phyloP scores from a whole-genome alignment of 2,888 invertebrate genomes.

The Campoletis raptor region DNA sequence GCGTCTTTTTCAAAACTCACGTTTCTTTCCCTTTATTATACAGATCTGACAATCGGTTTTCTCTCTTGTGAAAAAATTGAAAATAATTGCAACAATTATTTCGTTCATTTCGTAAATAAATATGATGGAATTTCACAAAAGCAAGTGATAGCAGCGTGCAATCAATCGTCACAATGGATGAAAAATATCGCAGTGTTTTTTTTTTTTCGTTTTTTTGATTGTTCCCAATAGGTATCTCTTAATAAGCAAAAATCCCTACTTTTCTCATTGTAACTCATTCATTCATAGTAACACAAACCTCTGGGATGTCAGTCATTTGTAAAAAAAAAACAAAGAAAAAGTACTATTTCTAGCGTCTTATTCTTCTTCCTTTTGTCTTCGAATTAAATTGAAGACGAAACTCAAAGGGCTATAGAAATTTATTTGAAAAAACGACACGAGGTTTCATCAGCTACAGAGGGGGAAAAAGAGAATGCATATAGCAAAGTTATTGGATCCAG shows the following conservation, averaged over 20 bases:
- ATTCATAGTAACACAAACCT: neutral
- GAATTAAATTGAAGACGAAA: neutral
- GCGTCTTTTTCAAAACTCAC: constrained; percentile 66
- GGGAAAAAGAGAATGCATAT: neutral
- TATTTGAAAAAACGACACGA: constrained; percentile 29
- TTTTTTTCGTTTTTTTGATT: neutral
- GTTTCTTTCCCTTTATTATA: constrained; percentile 55
- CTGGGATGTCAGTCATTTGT: constrained; percentile 16
- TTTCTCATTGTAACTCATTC: constrained; percentile 7
- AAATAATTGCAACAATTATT: neutral
- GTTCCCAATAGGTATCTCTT: neutral
- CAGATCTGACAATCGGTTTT: constrained; percentile 46
- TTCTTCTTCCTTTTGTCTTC: constrained; percentile 2
- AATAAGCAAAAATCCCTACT: neutral
- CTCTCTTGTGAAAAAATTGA: neutral
- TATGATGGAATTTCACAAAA: neutral
- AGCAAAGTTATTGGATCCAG: constrained; percentile 56
- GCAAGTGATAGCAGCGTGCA: neutral
- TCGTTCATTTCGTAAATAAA: neutral
- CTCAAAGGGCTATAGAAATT: constrained; percentile 37
- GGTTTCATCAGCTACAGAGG: neutral
- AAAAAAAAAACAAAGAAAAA: constrained; percentile 8
- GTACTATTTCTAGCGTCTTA: neutral
- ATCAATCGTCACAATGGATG: neutral
- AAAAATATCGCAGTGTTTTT: neutral